Evolutionary conservation across 1,140 invertebrate genomes (phyloP).

Genomic region (Drosophila pseudoananassae): DNA sequence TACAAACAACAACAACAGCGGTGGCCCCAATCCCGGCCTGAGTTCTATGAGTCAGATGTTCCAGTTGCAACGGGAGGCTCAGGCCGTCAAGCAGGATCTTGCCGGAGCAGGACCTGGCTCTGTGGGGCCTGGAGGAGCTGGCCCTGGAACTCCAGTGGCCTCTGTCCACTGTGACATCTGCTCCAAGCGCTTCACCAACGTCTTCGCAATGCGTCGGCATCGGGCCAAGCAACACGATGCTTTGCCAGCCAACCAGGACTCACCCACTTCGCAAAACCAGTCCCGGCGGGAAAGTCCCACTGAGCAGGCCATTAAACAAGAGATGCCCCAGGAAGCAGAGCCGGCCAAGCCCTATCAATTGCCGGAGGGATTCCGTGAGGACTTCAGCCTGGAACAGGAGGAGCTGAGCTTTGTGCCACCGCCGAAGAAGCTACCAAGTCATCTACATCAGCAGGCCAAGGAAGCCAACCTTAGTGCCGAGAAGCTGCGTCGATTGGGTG

Average conservation of each 20-base stretch:
- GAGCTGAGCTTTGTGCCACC: conserved; percentile 85
- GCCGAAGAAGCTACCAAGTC: conserved; percentile 86
- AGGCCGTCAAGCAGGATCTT: conserved; percentile 12
- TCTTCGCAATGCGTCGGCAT: conserved; percentile 85
- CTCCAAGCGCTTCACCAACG: conserved; percentile 85
- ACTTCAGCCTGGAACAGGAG: conserved; percentile 85
- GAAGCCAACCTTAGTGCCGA: conserved; percentile 88
- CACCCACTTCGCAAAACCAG: conserved; percentile 34
- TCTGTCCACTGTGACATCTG: conserved; percentile 85
- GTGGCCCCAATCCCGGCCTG: conserved; percentile 55
- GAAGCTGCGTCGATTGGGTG: conserved; percentile 89
- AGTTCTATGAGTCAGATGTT: conserved; percentile 62
- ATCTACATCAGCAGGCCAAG: conserved; percentile 87
- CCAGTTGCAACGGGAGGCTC: conserved; percentile 53
- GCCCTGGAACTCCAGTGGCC: conserved; percentile 24
- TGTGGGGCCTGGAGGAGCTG: not conserved
- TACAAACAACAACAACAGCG: conserved; percentile 61
- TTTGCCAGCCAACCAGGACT: conserved; percentile 28
- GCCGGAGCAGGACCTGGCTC: conserved; percentile 10
- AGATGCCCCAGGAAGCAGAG: conserved; percentile 4
- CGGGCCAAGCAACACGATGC: conserved; percentile 84
- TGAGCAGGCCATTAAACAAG: conserved; percentile 43
- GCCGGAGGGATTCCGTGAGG: conserved; percentile 82
- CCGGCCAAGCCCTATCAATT: conserved; percentile 60
- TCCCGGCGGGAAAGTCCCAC: conserved; percentile 45